phyloP scores from a whole-genome alignment of 2,888 invertebrate genomes.

The Temnothorax unifasciatus region DNA sequence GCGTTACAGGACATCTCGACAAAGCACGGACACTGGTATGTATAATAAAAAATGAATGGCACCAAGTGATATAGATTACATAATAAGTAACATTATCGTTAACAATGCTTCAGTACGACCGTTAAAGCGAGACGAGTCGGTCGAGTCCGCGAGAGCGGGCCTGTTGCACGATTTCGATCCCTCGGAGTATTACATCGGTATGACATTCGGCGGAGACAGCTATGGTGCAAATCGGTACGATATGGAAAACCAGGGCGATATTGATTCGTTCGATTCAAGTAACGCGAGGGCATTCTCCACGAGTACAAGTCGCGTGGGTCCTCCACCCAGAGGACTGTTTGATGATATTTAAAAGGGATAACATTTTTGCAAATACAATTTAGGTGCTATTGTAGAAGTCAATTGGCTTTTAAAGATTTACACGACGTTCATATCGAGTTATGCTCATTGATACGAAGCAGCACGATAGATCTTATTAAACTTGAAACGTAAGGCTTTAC shows the following conservation, averaged over 20 bases:
- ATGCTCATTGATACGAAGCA: not conserved
- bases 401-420: slow-evolving; percentile 39
- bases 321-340: slow-evolving; percentile 93
- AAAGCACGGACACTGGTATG: slow-evolving; percentile 87
- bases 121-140: slow-evolving; percentile 87
- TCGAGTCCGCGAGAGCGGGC: slow-evolving; percentile 92
- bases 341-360: slow-evolving; percentile 91
- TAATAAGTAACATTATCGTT: slow-evolving; percentile 23
- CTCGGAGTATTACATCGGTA: slow-evolving; percentile 89
- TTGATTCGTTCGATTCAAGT: slow-evolving; percentile 82
- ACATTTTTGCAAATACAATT: not conserved
- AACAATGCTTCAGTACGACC: slow-evolving; percentile 85
- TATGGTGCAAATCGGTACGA: slow-evolving; percentile 83
- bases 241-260: slow-evolving; percentile 82
- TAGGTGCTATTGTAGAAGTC: slow-evolving; percentile 5
- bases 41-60: slow-evolving; percentile 17
- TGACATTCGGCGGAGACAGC: slow-evolving; percentile 82
- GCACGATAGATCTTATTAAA: slow-evolving; percentile 4
- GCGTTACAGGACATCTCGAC: slow-evolving; percentile 86
- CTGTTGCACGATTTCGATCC: slow-evolving; percentile 92
- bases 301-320: slow-evolving; percentile 87
- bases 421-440: slow-evolving; percentile 23
- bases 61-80: not conserved
- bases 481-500: slow-evolving; percentile 21
- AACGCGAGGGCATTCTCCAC: slow-evolving; percentile 85